Evolutionary conservation across 2,888 invertebrate genomes (phyloP), one percentile per base, ranked within the genome.

Genomic region (Phaedon cochleariae): DNA sequence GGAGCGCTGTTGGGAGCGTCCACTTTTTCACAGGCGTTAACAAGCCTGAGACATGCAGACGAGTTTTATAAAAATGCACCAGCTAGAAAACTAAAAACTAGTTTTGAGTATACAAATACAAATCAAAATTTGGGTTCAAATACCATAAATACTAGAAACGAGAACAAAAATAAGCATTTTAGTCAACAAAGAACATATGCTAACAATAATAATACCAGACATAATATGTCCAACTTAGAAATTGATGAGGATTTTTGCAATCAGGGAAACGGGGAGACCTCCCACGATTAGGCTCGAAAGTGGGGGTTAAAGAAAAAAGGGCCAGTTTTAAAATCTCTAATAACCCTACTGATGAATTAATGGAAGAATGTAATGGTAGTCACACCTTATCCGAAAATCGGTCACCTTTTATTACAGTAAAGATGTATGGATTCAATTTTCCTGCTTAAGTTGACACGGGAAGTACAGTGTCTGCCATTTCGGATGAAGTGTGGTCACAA

Each of bases 401-500:
- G 5, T 18, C 49, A 10, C 49, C 49, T 20, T 9, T 49, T 20
- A 49, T 49, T 49, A 3, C 49, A 2, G n/a, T 49, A 18, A 49
- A 22, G 17, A 1, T 49, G 7, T 49, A 10, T 49, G 49, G 12
- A 4, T 12, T 20, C 4, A 12, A 10, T n/a, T 49, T 49, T 20
- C 12, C 18, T 0, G 21, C 49, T 5, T 10, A 20, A 12, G 49
- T 49, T 9, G 49, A 49, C 49, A 49, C 20, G 12, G 64, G 67
- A 1, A 54, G 46, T 10, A 54, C 59, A 21, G 41, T 67, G n/a
- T 61, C 55, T 9, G 34, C 21, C 5, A 41, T 60, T 1, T 49
- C 48, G 2, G 51, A 60, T 1, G 29, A 60, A n/a, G 59, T 63
- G 1, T 68, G 65, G 68, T 26, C 18, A 4, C 55, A 55, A 37